A percentile compares a stretch with the other conserved stretches of the same genome.
Evolutionary conservation across 2,888 invertebrate genomes (phyloP).

Genomic region (Standfussiana lucernea): DNA sequence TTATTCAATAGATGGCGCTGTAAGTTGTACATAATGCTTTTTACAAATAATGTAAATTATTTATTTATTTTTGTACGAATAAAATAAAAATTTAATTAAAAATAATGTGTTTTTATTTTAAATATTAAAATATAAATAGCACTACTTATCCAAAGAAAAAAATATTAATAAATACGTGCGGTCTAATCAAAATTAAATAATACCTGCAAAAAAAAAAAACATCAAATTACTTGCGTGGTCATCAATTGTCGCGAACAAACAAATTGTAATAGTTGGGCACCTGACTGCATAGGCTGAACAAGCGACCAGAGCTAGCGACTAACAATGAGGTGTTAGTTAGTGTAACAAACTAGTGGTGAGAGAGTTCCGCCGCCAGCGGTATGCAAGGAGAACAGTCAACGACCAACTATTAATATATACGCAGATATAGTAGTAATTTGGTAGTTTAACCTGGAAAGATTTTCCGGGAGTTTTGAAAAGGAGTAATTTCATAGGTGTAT

Average conservation of each 20-base stretch:
- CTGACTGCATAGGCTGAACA: not conserved
- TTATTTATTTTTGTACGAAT: slow-evolving; percentile 84
- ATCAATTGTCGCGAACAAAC: not conserved
- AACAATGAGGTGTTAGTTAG: not conserved
- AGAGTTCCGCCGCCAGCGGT: not conserved
- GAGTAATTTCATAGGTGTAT: no score
- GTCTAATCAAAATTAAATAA: not conserved
- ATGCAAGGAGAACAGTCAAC: not conserved
- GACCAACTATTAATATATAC: not conserved
- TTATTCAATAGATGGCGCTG: slow-evolving; percentile 75
- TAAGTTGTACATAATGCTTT: slow-evolving; percentile 88
- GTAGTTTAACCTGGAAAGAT: not conserved
- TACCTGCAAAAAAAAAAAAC: slow-evolving; percentile 5
- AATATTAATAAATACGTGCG: not conserved
- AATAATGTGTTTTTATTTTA: slow-evolving; percentile 39
- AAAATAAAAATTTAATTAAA: slow-evolving; percentile 73
- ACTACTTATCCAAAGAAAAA: not conserved
- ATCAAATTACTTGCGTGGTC: not conserved
- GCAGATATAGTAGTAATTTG: not conserved
- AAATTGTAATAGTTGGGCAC: not conserved
- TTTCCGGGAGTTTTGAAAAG: not conserved
- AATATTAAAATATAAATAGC: not conserved
- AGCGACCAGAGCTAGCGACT: not conserved
- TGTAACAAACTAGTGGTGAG: not conserved
- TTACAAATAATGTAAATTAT: slow-evolving; percentile 85